A percentile compares a stretch with the other conserved stretches of the same genome.
Conservation (phyloP, 2,797 vertebrate species). For the Malurus leucopterus region DNA sequence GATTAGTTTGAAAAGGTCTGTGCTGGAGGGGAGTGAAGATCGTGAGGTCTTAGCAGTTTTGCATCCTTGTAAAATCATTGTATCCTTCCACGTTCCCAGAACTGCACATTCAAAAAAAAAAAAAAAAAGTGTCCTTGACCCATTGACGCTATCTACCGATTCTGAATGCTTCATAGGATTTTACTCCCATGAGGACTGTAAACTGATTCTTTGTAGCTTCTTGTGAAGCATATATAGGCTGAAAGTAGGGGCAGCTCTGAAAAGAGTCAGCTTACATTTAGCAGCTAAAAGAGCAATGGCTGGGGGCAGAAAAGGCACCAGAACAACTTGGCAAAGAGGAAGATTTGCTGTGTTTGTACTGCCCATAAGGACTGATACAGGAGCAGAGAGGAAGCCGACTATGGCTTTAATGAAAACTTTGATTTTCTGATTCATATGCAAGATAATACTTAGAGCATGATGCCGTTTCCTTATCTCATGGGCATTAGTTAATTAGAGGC, state of each 20-base stretch:
- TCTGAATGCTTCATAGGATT: not conserved
- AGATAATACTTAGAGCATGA: not conserved
- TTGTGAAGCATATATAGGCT: not conserved
- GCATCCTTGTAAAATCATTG: not conserved
- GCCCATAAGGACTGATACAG: not conserved
- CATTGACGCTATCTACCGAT: not conserved
- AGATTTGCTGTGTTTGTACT: not conserved
- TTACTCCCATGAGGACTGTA: not conserved
- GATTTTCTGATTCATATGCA: not conserved
- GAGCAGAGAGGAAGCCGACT: not conserved
- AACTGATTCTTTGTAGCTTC: not conserved
- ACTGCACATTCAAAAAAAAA: not conserved
- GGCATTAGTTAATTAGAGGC: not conserved
- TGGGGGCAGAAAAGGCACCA: not conserved
- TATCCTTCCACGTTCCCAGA: not conserved
- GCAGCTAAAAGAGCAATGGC: not conserved
- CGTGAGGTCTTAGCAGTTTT: not conserved
- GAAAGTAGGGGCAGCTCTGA: not conserved
- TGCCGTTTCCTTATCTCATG: not conserved
- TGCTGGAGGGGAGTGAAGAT: not conserved
- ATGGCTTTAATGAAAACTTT: not conserved
- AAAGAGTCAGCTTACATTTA: not conserved
- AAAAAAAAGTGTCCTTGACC: not conserved
- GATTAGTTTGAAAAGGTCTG: not conserved
- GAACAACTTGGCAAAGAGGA: not conserved